Percentiles rank a stretch among this genome's conserved stretches.
Conservation (phyloP, 2,797 vertebrate species). For the Urosaurus nigricauda region DNA sequence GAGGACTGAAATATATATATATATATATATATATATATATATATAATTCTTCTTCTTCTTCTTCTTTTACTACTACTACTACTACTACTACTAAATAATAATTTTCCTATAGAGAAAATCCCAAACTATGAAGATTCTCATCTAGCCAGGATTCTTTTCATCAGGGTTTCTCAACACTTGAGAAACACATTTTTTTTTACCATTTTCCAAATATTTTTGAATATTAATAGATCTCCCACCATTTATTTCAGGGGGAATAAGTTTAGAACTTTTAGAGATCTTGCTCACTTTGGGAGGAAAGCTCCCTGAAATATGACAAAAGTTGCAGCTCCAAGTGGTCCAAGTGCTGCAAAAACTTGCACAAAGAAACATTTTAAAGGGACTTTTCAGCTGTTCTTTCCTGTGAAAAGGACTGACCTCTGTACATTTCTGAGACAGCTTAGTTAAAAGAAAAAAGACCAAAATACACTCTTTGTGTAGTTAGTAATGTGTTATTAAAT, state of each 20-base stretch:
- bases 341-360: constrained; percentile 33
- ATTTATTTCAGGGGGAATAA: not conserved
- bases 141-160: too few relatives aligned
- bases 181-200: too few relatives aligned
- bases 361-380: not conserved
- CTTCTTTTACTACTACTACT: too few relatives aligned
- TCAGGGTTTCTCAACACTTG: too few relatives aligned
- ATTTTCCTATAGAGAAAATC: too few relatives aligned
- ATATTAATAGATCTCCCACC: not conserved
- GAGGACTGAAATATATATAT: too few relatives aligned
- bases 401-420: not conserved
- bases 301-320: constrained; percentile 34
- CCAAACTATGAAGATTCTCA: too few relatives aligned
- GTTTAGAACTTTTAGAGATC: not conserved
- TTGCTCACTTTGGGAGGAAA: not conserved
- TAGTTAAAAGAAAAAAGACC: not conserved
- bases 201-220: too few relatives aligned
- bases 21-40: too few relatives aligned
- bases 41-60: too few relatives aligned
- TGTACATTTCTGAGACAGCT: constrained; percentile 33
- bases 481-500: not conserved
- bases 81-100: too few relatives aligned
- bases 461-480: constrained; percentile 31
- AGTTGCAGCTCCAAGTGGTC: constrained; percentile 9
- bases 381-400: constrained; percentile 18